Percentiles rank a stretch among this genome's conserved stretches.
phyloP scores from a whole-genome alignment of 2,113 vertebrate genomes.

The Amia ocellicauda region DNA sequence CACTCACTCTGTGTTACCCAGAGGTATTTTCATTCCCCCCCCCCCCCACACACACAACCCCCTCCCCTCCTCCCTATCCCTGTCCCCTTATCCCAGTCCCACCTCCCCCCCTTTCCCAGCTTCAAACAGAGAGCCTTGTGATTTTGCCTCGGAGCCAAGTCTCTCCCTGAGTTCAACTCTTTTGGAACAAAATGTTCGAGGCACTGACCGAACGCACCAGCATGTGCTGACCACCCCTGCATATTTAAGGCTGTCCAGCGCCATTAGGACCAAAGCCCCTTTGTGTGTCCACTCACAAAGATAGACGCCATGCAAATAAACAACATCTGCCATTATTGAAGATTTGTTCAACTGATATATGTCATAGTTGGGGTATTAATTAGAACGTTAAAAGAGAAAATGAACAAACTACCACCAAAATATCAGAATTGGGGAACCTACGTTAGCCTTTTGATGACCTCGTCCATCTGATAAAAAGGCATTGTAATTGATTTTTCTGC shows the following conservation, averaged over 20 bases:
- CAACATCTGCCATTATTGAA: no score
- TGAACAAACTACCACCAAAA: neutral
- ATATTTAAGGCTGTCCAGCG: slow-evolving; percentile 41
- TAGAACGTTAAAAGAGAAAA: neutral
- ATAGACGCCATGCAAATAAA: slow-evolving; percentile 22
- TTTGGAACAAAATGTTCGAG: slow-evolving; percentile 74
- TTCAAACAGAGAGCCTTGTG: slow-evolving; percentile 36
- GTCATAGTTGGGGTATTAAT: neutral
- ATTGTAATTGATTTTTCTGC: slow-evolving; percentile 5
- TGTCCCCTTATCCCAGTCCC: slow-evolving; percentile 8
- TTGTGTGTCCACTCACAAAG: slow-evolving; percentile 38
- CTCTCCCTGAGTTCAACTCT: slow-evolving; percentile 57
- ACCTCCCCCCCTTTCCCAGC: slow-evolving; percentile 15
- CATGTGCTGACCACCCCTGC: slow-evolving; percentile 41
- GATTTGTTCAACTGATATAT: neutral
- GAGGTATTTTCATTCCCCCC: neutral
- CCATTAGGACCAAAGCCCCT: slow-evolving; percentile 27
- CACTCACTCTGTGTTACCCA: slow-evolving; percentile 3
- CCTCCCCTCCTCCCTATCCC: slow-evolving; percentile 10
- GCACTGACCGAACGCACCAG: slow-evolving; percentile 53
- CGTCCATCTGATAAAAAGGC: neutral
- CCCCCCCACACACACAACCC: slow-evolving; percentile 8
- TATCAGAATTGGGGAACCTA: neutral
- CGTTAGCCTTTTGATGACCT: neutral
- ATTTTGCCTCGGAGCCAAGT: slow-evolving; percentile 36